Evolutionary conservation across 2,888 invertebrate genomes (phyloP), one percentile per base, ranked within the genome.

Genomic region (Galeruca laticollis): DNA sequence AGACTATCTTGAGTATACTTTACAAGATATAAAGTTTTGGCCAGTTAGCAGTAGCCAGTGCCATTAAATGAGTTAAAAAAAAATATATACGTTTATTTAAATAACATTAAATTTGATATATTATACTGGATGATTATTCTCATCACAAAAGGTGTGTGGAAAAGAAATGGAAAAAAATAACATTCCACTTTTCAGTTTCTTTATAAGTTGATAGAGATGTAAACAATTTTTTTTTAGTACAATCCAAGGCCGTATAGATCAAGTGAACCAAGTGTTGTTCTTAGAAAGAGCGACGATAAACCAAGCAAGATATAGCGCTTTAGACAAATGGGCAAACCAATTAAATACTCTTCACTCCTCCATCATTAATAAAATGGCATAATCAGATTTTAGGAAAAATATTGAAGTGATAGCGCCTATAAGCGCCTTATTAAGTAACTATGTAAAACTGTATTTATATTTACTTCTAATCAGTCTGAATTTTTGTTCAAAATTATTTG

Each of bases 261-360:
- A 99, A 87, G 96, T 97, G 73, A 94, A 97, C 87, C 94, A 96
- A 77, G 97, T 98, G 70, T 87, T 98, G 78, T 95, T 97, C 86
- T 87, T 98, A 83, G 92, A 93, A 83, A 90, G 92, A 80, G 91
- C 93, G 76, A 92, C 93, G 62, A 90, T 93, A 75, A 93, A 94
- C 82, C 94, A 94, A 60, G 93, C 95, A 60, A 91, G 97, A 71
- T 98, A 98, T 87, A 90, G 90, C 81, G 98, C 98, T 57, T 90
- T 98, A 82, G 98, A 98, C 86, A 96, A 96, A 88, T 98, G 98
- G 98, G 96, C 97, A 71, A 90, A 92, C 84, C 97, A 98, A 87
- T 90, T 98, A 75, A 89, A 92, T 77, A 91, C 93, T 57, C 89
- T 98, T 79, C 97, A 98, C 85, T 89, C 92, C 81, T 95, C 96